phyloP scores from a whole-genome alignment of 2,797 vertebrate genomes.

The Parambassis ranga region DNA sequence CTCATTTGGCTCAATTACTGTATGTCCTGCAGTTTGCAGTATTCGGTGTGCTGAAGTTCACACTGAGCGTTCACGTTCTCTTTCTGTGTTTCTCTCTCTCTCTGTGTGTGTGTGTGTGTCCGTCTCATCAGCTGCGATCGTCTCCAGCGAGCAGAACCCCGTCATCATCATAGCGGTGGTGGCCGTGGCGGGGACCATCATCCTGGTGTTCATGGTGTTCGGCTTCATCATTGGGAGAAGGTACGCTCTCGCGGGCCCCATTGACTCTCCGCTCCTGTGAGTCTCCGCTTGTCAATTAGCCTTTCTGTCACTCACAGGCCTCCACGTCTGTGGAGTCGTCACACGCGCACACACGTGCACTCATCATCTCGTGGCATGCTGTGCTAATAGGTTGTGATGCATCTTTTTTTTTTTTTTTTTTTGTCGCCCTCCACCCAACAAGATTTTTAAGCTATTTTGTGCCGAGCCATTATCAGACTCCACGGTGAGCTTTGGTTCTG shows the following conservation, averaged over 20 bases:
- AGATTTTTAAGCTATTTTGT: constrained; percentile 32
- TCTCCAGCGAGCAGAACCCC: constrained; percentile 98
- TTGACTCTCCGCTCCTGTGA: constrained; percentile 87
- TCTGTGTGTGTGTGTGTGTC: constrained; percentile 27
- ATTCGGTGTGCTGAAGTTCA: constrained; percentile 44
- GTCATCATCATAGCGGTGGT: constrained; percentile 99
- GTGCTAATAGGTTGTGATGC: constrained; percentile 63
- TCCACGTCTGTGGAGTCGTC: constrained; percentile 65
- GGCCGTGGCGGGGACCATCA: constrained; percentile 97
- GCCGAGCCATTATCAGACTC: constrained; percentile 53
- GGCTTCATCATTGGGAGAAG: constrained; percentile 99
- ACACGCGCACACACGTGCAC: constrained; percentile 53
- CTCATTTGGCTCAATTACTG: constrained; percentile 53
- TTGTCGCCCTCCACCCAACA: background rate
- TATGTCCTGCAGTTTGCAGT: constrained; percentile 41
- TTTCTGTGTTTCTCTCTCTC: constrained; percentile 20
- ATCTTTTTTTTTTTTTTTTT: constrained; percentile 23
- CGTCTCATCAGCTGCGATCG: constrained; percentile 87
- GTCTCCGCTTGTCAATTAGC: constrained; percentile 82
- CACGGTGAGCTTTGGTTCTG: constrained; percentile 29
- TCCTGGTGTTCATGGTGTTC: constrained; percentile 99
- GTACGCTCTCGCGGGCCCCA: constrained; percentile 86
- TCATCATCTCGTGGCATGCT: constrained; percentile 66
- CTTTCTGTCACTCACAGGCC: constrained; percentile 77
- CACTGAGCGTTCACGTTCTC: constrained; percentile 31